A percentile compares a stretch with the other conserved stretches of the same genome.
These are phyloP conservation scores for Trichopoda pennipes DNA, from an alignment of 2,888 invertebrate species.

Conservation along the genomic window DNA sequence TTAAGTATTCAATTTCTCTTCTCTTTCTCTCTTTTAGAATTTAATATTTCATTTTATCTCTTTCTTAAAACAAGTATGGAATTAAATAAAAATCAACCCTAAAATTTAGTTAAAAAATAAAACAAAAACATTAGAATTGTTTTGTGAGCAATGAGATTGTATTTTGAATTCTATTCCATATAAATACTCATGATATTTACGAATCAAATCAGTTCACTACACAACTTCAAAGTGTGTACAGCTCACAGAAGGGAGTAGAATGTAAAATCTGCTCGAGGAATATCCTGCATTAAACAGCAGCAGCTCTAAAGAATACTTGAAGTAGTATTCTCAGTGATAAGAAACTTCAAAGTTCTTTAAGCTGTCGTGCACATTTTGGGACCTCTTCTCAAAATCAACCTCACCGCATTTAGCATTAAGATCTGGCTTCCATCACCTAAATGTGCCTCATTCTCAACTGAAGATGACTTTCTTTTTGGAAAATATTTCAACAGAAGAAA, in stretches of 20 bases:
- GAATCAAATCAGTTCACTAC: conserved; percentile 55
- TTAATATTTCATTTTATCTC: neutral
- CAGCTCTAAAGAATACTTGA: conserved; percentile 21
- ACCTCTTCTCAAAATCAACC: conserved; percentile 20
- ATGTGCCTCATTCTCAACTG: conserved; percentile 47
- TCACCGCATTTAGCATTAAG: neutral
- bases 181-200: conserved; percentile 50
- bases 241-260: conserved; percentile 48
- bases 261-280: neutral
- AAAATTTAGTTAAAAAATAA: conserved; percentile 11
- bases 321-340: conserved; percentile 9
- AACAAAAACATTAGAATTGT: conserved; percentile 39
- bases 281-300: neutral
- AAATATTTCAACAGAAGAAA: neutral
- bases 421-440: conserved; percentile 37
- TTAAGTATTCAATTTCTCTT: neutral
- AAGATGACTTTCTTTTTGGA: conserved; percentile 5
- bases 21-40: conserved; percentile 15
- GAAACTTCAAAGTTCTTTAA: conserved; percentile 23
- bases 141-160: conserved; percentile 26
- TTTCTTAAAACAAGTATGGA: neutral
- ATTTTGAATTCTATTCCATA: conserved; percentile 27
- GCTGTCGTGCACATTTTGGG: neutral
- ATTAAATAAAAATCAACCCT: conserved; percentile 56
- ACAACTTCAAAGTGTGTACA: conserved; percentile 56